Base-by-base conservation (phyloP, 2,888 invertebrate species). In the Temnothorax rugatulus region DNA sequence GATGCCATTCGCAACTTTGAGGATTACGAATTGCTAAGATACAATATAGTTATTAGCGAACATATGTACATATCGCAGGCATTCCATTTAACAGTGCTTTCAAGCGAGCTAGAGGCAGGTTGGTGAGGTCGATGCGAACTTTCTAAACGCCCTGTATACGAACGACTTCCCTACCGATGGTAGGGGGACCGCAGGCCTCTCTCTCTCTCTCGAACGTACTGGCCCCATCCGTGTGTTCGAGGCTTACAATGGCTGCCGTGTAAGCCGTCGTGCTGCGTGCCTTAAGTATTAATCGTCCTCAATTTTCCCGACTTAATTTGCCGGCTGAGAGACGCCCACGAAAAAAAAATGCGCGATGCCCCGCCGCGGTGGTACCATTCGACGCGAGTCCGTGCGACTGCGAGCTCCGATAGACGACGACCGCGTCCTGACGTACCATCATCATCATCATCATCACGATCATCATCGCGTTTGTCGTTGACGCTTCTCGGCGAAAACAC, bases 191-290 rank as follows among this genome's bases (percentile, higher is more conserved):
- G 38, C 69, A n/a, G 59, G 57, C 69, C 71, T 84, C 84, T 75
- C 89, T 87, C 87, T 34, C 29, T 81, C 86, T 84, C 75, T 84
- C 84, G 75, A 64, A 85, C 66, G 86, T 88, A 91, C 82, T 87
- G 86, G 66, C 66, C 29, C 87, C 86, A 87, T 86, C 87, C 85
- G 85, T 85, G 86, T 85, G 87, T 84, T 82, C 68, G 75, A 76
- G 87, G 87, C 89, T 86, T 91, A 91, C 91, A 92, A 93, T 93
- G 93, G 93, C 93, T 89, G 93, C 92, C 91, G 91, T 91, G 92
- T 91, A 92, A 93, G 89, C 90, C 86, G 90, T 90, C 86, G 90
- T 86, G 85, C 84, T 71, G 86, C 82, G 79, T 83, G 85, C 84
- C 90, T 69, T 18, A 59, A 87, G 89, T 91, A 92, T 92, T 92